Percentiles rank a stretch among this genome's conserved stretches.
Evolutionary conservation across 2,797 vertebrate species (phyloP).

Genomic region (Geotrypetes seraphini): DNA sequence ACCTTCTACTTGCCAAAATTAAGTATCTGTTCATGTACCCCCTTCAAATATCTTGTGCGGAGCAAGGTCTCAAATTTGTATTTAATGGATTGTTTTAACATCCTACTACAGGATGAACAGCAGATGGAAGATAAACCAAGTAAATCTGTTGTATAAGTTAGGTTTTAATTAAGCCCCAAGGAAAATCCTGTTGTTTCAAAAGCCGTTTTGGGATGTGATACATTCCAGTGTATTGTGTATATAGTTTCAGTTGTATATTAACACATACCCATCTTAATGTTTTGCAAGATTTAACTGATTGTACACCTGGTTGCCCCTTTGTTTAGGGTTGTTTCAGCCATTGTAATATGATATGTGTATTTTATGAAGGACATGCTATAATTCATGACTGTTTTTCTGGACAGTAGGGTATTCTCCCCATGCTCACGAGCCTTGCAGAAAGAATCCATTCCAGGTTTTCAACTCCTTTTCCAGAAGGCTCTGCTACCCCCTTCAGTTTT

Average conservation of each 20-base stretch:
- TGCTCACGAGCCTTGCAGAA: no score
- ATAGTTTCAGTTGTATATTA: constrained; percentile 54
- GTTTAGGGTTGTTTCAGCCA: constrained; percentile 27
- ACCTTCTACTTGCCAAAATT: constrained; percentile 53
- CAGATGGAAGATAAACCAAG: constrained; percentile 25
- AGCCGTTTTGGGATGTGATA: constrained; percentile 40
- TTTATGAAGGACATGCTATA: constrained; percentile 3
- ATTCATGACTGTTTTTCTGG: no score
- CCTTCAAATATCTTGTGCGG: constrained; percentile 38
- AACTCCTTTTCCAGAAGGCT: no score
- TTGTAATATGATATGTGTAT: constrained; percentile 21
- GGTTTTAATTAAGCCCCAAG: constrained; percentile 25
- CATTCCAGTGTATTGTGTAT: constrained; percentile 58
- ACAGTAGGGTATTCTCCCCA: no score
- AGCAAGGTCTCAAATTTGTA: constrained; percentile 33
- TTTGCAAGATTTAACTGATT: constrained; percentile 42
- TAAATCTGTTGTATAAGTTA: constrained; percentile 30
- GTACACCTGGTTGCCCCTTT: constrained; percentile 41
- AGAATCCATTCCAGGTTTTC: no score
- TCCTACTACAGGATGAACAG: constrained; percentile 24
- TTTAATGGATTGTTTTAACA: constrained; percentile 46
- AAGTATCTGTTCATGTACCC: constrained; percentile 41
- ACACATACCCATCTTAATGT: constrained; percentile 37
- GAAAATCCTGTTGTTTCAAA: constrained; percentile 50
- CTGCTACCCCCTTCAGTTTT: no score